These are phyloP conservation scores for Sesia bembeciformis DNA, from an alignment of 2,888 invertebrate species.

Conservation along the genomic window DNA sequence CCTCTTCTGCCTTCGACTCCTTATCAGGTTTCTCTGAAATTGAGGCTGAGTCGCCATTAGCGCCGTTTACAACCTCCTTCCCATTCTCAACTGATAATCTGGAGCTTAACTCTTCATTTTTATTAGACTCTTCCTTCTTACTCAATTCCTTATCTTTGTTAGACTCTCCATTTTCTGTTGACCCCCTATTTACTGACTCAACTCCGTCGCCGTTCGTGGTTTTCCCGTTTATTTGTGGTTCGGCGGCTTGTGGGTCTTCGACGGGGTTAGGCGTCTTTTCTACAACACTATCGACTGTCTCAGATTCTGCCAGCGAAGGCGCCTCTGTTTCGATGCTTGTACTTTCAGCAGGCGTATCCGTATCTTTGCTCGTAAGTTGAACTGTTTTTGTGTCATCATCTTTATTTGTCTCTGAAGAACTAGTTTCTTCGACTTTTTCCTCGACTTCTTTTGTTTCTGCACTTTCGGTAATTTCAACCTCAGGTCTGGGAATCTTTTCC, in stretches of 20 bases:
- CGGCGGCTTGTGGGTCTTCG: conserved; percentile 1
- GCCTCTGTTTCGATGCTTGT: conserved; percentile 8
- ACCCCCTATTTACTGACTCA: conserved; percentile 40
- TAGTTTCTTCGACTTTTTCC: conserved; percentile 8
- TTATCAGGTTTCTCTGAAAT: conserved; percentile 28
- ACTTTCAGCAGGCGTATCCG: conserved; percentile 9
- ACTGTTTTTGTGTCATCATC: conserved; percentile 2
- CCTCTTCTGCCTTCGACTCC: conserved; percentile 44
- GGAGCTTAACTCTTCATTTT: conserved; percentile 44
- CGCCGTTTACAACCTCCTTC: conserved; percentile 35
- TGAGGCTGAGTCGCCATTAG: conserved; percentile 31
- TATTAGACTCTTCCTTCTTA: conserved; percentile 46
- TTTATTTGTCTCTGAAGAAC: conserved; percentile 6
- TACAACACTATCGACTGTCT: conserved; percentile 2
- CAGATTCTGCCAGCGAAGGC: conserved; percentile 10
- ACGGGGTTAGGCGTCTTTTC: conserved; percentile 4
- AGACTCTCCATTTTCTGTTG: conserved; percentile 38
- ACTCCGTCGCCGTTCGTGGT: conserved; percentile 40
- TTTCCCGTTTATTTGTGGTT: conserved; percentile 48
- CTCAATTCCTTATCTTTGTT: conserved; percentile 11
- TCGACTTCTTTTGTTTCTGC: conserved; percentile 5
- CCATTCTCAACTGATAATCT: conserved; percentile 51
- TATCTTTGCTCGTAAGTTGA: conserved; percentile 1
- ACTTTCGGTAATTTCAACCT: neutral
- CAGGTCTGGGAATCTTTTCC: neutral